A percentile compares a stretch with the other conserved stretches of the same genome.
phyloP scores from a whole-genome alignment of 2,797 vertebrate species.

The Dendrocincla tyrannina region DNA sequence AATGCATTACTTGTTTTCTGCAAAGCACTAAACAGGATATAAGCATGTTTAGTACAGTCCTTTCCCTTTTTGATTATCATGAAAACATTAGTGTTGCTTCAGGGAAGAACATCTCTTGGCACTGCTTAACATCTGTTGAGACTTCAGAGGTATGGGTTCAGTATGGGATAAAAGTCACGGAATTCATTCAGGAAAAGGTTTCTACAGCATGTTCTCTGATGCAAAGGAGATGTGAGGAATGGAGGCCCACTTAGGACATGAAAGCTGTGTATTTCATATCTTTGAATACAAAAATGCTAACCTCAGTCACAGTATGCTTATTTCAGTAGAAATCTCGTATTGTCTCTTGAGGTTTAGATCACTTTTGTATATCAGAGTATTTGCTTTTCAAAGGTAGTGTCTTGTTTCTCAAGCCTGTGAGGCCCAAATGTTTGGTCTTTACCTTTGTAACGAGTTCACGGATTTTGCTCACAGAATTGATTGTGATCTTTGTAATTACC shows the following conservation, averaged over 20 bases:
- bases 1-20: background rate
- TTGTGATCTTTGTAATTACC: background rate
- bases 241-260: background rate
- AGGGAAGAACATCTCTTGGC: background rate
- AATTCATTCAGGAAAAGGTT: background rate
- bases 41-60: background rate
- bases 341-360: background rate
- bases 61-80: background rate
- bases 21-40: background rate
- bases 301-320: background rate
- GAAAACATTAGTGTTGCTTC: background rate
- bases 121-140: background rate
- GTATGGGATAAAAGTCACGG: background rate
- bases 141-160: background rate
- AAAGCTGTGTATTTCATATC: rapidly evolving
- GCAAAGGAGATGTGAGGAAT: background rate
- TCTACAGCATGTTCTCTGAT: background rate
- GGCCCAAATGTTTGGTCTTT: background rate
- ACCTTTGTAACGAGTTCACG: background rate
- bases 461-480: background rate
- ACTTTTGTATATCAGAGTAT: background rate
- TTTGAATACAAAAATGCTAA: background rate
- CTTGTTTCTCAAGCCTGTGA: background rate
- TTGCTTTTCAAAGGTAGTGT: background rate
- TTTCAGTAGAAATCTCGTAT: background rate